Evolutionary conservation across 2,113 vertebrate species (phyloP), one percentile per base, ranked within the genome.

Genomic region (Pachycephala philippinensis): DNA sequence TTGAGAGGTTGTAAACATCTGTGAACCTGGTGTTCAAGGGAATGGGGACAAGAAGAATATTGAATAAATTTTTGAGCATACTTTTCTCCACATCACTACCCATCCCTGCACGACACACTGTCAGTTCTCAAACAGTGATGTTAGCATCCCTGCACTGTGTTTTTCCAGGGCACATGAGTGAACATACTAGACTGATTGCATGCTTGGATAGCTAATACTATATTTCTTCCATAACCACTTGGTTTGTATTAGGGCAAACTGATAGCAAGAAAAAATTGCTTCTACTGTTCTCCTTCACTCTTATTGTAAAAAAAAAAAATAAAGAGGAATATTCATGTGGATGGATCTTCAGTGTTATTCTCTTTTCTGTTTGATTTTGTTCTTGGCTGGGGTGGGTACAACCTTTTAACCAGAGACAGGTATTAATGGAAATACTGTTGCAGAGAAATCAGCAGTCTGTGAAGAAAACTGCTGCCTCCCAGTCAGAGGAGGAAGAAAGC

Each of bases 371-470:
- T 93, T 95, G 63, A 72, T 92, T 96, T 95, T 85, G 21, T 35
- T 92, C 54, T 87, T 77, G 65, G 12, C 40, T 91, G 54, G 42
- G 35, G 31, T 72, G 39, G 33, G 45, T 76, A 13, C 35, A 81
- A 75, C 44, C 52, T 96, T 95, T 92, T 91, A 74, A 91, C 24
- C 44, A 54, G 35, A 63, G 81, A 89, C 71, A 88, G 28, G 11
- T 93, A 92, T 94, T 91, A 96, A 97, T 88, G 84, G 89, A 96
- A 56, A 82, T 68, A 11, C 65, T 71, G 39, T 86, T 86, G 80
- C 71, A 91, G 52, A 91, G 59, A 95, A 97, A 96, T 91, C 84
- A 90, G 75, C 44, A 90, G 57, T 33, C 75, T 91, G 57, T 88
- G 68, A 84, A 96, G 81, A 68, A 95, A 89, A 79, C 33, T 88